Evolutionary conservation across 2,113 vertebrate species (phyloP).

Genomic region (Azemiops feae): DNA sequence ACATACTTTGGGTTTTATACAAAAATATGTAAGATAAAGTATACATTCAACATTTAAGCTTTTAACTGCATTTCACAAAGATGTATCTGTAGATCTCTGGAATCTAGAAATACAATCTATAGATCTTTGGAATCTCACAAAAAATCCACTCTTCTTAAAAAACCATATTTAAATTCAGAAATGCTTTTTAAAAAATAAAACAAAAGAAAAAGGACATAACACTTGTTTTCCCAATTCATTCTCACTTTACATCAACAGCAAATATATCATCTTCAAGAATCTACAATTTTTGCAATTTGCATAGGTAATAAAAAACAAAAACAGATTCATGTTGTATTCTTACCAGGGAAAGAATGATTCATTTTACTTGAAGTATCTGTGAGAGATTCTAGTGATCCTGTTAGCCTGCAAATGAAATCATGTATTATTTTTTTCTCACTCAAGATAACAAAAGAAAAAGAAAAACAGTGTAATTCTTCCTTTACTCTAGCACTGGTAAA

Average conservation of each 20-base stretch:
- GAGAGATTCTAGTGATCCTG: slow-evolving; percentile 90
- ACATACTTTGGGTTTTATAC: background rate
- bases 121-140: background rate
- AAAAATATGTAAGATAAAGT: background rate
- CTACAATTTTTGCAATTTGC: background rate
- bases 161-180: background rate
- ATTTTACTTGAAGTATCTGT: slow-evolving; percentile 83
- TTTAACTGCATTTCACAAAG: background rate
- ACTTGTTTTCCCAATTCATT: background rate
- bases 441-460: background rate
- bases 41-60: background rate
- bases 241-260: background rate
- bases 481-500: background rate
- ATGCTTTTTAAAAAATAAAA: background rate
- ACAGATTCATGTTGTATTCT: slow-evolving; percentile 24
- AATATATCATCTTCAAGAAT: background rate
- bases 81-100: background rate
- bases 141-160: background rate
- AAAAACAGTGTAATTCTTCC: background rate
- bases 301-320: background rate
- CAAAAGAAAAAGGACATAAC: background rate
- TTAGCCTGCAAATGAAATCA: slow-evolving; percentile 74
- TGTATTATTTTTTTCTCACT: slow-evolving; percentile 1
- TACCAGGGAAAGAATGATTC: slow-evolving; percentile 82
- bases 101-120: background rate